Conservation (phyloP, 2,113 vertebrate species). For the Pseudorasbora parva region DNA sequence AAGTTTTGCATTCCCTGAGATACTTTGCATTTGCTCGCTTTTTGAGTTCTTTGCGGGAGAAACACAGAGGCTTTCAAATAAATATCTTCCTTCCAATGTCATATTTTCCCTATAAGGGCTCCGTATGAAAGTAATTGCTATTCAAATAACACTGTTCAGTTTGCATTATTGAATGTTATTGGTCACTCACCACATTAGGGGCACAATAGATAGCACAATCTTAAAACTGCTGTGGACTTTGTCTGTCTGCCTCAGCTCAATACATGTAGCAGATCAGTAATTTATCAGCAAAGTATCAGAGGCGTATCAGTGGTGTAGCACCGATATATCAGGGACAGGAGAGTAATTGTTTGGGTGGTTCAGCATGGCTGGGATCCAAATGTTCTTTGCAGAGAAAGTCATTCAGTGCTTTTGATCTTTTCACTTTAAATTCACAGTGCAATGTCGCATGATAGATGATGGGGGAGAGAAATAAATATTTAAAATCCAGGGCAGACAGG, state of each 20-base stretch:
- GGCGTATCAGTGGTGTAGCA: constrained; percentile 29
- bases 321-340: constrained; percentile 34
- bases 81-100: too few species aligned
- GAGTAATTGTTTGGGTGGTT: constrained; percentile 44
- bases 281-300: constrained; percentile 10
- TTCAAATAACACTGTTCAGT: background rate
- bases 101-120: too few species aligned
- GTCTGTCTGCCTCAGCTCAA: background rate
- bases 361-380: constrained; percentile 25
- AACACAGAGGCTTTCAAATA: too few species aligned
- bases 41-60: too few species aligned
- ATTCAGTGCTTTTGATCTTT: constrained; percentile 40
- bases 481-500: constrained; percentile 46
- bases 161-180: background rate
- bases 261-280: background rate
- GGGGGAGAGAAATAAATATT: constrained; percentile 57
- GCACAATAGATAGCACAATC: background rate
- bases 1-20: too few species aligned
- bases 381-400: constrained; percentile 43
- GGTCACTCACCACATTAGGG: background rate
- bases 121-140: too few species aligned
- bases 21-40: too few species aligned
- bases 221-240: background rate
- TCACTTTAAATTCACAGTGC: constrained; percentile 46
- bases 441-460: constrained; percentile 31